phyloP scores from a whole-genome alignment of 2,888 invertebrate species.

The Orthosia gothica region DNA sequence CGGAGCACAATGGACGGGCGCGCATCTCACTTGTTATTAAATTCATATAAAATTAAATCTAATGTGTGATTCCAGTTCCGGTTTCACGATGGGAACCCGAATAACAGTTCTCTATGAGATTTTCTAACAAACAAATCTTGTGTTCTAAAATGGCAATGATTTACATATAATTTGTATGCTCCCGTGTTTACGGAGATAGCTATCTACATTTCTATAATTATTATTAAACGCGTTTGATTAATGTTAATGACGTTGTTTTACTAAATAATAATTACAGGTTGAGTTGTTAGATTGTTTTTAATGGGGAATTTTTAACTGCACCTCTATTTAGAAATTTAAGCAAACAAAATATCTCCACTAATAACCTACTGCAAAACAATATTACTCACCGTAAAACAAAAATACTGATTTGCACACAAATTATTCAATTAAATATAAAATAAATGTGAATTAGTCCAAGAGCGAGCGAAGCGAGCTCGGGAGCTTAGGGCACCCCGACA shows the following conservation, averaged over 20 bases:
- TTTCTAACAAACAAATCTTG: conserved; percentile 76
- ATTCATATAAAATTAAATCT: conserved; percentile 91
- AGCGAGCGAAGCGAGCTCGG: too few species aligned
- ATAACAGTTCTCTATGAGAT: conserved; percentile 84
- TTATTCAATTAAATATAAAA: too few species aligned
- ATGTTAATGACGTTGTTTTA: conserved; percentile 66
- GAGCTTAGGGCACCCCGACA: too few species aligned
- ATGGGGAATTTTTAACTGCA: too few species aligned
- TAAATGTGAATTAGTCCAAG: too few species aligned
- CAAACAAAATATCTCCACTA: too few species aligned
- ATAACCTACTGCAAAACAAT: too few species aligned
- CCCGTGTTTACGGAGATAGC: conserved; percentile 72
- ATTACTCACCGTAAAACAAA: too few species aligned
- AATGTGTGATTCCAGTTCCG: conserved; percentile 91
- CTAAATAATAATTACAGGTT: conserved; percentile 62
- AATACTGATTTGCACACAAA: too few species aligned
- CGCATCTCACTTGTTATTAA: conserved; percentile 90
- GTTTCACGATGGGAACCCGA: conserved; percentile 88
- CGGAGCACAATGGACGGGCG: conserved; percentile 82
- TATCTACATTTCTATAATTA: conserved; percentile 70
- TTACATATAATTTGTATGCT: conserved; percentile 75
- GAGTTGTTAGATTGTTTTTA: conserved; percentile 54
- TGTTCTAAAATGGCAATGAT: conserved; percentile 75
- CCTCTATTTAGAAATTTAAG: too few species aligned
- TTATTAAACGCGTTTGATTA: conserved; percentile 65